Evolutionary conservation across 2,888 invertebrate species (phyloP), one percentile per base, ranked within the genome.

Genomic region (Tachina lurida): DNA sequence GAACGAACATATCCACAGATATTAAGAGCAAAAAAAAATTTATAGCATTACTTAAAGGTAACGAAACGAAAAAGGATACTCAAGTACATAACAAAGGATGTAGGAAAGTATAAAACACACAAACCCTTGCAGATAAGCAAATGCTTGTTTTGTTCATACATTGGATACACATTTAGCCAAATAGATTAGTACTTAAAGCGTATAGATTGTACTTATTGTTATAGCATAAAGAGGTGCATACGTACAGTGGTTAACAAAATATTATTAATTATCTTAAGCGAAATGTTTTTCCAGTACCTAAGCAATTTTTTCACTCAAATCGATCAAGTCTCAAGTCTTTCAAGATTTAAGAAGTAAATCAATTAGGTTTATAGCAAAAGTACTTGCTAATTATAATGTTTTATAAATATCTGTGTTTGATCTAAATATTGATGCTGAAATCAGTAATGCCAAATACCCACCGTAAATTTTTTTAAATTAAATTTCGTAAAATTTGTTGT

Each of bases 41-140:
- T 83, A 88, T 87, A 47, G 85, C 73, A 54, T 76, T 74, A 52
- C 78, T 84, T 78, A 74, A 84, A 87, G 87, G 88, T 87, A 84
- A 71, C 76, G 71, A 73, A 84, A 70, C 22, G 75, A 84, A 68
- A 84, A 71, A 52, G 52, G 39, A 52, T 63, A n/a, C 31, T 15
- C 7, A 13, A 58, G 41, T 12, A 22, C 13, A 71, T 43, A 67
- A 80, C 41, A 80, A 80, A 74, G 75, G 65, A 62, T 17, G 76
- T 52, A 10, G 10, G n/a, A 68, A 52, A 17, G 22, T 31, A 58
- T 54, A 62, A 56, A 12, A 45, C 39, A 63, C 12, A 62, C 45
- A 60, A 19, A 52, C n/a, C 19, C 17, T 45, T 39, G 13, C 13
- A 19, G 2, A 19, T 12, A 63, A 3, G n/a, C 12, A 12, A 19